Evolutionary conservation across 2,113 vertebrate genomes (phyloP).

Genomic region (Pteronura brasiliensis): DNA sequence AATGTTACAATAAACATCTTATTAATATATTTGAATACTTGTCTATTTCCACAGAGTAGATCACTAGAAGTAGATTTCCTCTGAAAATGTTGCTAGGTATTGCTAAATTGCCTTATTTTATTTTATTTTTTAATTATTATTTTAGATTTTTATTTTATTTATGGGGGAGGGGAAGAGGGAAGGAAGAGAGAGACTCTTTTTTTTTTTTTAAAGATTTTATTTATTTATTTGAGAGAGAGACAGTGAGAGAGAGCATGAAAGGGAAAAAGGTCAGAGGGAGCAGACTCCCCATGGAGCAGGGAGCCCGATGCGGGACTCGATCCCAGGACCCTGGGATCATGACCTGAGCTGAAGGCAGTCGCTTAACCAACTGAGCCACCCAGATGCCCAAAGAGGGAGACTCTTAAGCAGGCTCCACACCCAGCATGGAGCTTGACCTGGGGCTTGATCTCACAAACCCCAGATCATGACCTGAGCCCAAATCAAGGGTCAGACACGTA

Average conservation of each 20-base stretch:
- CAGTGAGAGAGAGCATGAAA: too few species aligned
- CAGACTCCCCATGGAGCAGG: too few species aligned
- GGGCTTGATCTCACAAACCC: neutral
- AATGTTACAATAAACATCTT: neutral
- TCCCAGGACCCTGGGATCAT: too few species aligned
- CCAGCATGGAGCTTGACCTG: neutral
- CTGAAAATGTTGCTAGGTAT: neutral
- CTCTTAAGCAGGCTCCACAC: neutral
- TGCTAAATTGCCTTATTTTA: neutral
- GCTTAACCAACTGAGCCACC: too few species aligned
- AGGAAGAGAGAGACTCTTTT: neutral
- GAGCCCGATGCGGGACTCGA: too few species aligned
- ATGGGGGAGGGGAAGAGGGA: neutral
- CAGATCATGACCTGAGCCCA: neutral
- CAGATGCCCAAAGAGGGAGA: neutral
- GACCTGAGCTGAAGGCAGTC: too few species aligned
- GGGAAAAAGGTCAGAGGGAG: too few species aligned
- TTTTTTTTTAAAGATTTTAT: too few species aligned
- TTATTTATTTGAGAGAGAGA: too few species aligned
- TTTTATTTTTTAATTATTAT: neutral
- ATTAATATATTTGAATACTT: neutral
- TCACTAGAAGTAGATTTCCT: neutral
- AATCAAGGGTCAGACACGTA: neutral
- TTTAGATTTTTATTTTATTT: neutral
- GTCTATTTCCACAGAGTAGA: neutral